Conservation (phyloP, 2,888 invertebrate species). For the Pterostichus madidus region DNA sequence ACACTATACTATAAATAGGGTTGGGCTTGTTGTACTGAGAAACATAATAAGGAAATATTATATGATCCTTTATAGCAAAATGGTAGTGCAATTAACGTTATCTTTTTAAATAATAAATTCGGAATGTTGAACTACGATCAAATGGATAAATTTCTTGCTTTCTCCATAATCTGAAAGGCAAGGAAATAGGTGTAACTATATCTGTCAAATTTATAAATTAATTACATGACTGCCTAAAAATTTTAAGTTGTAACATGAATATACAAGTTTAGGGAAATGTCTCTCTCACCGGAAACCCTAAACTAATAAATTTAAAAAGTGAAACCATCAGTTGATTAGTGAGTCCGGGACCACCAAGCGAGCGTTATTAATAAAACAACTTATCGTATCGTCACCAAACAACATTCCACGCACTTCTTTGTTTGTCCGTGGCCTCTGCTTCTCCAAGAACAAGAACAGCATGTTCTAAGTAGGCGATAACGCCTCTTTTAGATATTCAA, state of each 20-base stretch:
- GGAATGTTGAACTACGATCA: too few relatives aligned
- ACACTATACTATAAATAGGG: too few relatives aligned
- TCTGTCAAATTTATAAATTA: not conserved
- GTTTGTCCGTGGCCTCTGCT: not conserved
- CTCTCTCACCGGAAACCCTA: conserved; percentile 1
- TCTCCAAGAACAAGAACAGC: not conserved
- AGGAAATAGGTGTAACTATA: not conserved
- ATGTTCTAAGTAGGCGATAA: conserved; percentile 26
- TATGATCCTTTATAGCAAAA: too few relatives aligned
- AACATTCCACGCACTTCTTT: conserved; percentile 43
- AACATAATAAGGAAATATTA: too few relatives aligned
- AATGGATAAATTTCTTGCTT: too few relatives aligned
- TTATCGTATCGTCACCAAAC: conserved; percentile 49
- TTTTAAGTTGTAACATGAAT: not conserved
- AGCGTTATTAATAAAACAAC: conserved; percentile 57
- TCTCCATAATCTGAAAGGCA: too few relatives aligned
- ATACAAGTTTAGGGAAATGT: not conserved
- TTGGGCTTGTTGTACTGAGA: too few relatives aligned
- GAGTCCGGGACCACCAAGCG: conserved; percentile 54
- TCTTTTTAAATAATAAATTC: too few relatives aligned
- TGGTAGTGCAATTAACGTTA: too few relatives aligned
- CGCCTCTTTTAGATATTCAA: conserved; percentile 21
- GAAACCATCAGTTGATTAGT: conserved; percentile 12
- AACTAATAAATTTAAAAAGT: conserved; percentile 19
- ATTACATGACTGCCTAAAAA: not conserved